Conservation (phyloP, 2,113 vertebrate species). For the Cairina moschata region DNA sequence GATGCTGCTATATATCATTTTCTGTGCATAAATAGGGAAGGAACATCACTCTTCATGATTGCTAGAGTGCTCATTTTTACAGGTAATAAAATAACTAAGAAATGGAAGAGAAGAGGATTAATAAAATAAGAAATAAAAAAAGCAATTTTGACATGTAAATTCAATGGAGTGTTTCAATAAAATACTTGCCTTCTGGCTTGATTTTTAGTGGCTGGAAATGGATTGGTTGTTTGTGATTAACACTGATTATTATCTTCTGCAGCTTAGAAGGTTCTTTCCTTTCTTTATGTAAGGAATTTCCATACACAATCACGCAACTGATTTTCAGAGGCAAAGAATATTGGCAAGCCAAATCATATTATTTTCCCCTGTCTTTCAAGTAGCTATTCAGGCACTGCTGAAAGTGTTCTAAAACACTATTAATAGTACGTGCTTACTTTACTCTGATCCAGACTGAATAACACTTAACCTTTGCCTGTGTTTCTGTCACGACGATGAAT, state of each 20-base stretch:
- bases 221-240: constrained; percentile 4
- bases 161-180: constrained; percentile 17
- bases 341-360: background rate
- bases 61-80: background rate
- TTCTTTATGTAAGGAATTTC: background rate
- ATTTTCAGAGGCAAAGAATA: background rate
- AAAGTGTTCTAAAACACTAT: background rate
- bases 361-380: background rate
- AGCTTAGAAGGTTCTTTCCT: background rate
- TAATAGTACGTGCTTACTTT: background rate
- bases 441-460: background rate
- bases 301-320: background rate
- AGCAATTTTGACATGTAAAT: constrained; percentile 5
- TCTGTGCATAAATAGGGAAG: background rate
- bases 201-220: constrained; percentile 7
- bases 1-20: background rate
- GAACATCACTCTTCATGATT: background rate
- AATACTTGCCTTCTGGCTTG: constrained; percentile 37
- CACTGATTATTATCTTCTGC: background rate
- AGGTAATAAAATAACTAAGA: background rate
- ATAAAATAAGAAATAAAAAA: constrained; percentile 29
- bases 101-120: background rate
- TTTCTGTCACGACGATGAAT: background rate
- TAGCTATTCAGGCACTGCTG: background rate
- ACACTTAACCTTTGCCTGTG: background rate